Base-by-base conservation (phyloP, 2,797 vertebrate genomes). In the Acanthiza pusilla region DNA sequence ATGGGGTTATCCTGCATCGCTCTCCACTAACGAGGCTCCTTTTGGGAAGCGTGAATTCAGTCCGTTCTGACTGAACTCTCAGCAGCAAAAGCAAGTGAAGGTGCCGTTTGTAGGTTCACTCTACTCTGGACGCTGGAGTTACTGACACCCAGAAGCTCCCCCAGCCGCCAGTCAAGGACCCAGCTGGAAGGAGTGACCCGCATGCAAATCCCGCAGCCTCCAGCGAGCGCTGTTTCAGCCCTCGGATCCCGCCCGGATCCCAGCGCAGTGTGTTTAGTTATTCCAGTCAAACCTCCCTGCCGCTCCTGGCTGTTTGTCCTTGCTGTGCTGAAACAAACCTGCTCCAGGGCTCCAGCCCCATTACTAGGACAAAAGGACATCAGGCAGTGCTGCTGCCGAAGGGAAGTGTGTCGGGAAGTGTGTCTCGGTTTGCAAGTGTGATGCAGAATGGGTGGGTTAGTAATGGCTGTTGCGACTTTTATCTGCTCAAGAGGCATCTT, bases 241-340 rank as follows among this genome's bases (percentile, higher is more conserved):
- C 53, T 57, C 36, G 20, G 34, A 26, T 87, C 82, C 83, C 9
- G 5, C 71, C 54, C 0, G 7, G 32, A 58, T 92, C 79, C 61
- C 92, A 40, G 92, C 7, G 73, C 92, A 23, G 66, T 1, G 1
- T 86, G 73, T 85, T 96, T 96, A 63, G 87, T 90, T 86, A 96
- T 96, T 94, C 96, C 34, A 53, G 51, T 96, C 95, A 88, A 96
- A 75, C 76, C 91, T 94, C 91, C 32, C 86, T 2, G 29, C 88
- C 0, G 15, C 80, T 95, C 42, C 89, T 85, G 73, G 3, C 89
- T 91, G 87, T 58, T 92, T 48, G 80, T 95, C 88, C 94, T 95
- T 91, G 94, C 89, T 61, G 65, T 54, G 92, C 94, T 75, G 62
- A 94, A 94, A 81, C 73, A 89, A 93, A 94, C 93, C 92, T 91